A percentile compares a stretch with the other conserved stretches of the same genome.
phyloP scores from a whole-genome alignment of 2,113 vertebrate species.

The Alethe diademata region DNA sequence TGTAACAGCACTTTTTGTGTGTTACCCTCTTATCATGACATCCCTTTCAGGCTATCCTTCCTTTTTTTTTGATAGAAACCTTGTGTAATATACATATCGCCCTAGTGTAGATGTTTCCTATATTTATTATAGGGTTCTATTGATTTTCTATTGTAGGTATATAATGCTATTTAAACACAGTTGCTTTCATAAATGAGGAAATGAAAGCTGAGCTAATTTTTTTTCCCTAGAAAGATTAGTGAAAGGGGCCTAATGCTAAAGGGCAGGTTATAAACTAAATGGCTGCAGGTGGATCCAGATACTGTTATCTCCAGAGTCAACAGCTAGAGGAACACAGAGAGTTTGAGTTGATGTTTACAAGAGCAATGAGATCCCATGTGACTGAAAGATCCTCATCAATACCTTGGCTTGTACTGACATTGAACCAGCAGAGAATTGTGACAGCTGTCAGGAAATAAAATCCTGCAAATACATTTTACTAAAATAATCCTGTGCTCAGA shows the following conservation, averaged over 20 bases:
- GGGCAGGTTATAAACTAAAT: neutral
- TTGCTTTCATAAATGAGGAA: neutral
- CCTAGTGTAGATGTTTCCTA: neutral
- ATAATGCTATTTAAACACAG: neutral
- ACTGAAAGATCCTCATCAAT: neutral
- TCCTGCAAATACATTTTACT: neutral
- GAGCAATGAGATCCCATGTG: neutral
- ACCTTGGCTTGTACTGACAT: neutral
- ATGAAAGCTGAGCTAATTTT: neutral
- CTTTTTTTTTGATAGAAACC: neutral
- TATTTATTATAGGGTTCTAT: neutral
- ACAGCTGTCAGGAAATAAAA: conserved; percentile 1
- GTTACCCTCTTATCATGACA: neutral
- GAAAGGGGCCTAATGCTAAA: neutral
- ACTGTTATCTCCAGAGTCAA: conserved; percentile 50
- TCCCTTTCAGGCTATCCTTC: neutral
- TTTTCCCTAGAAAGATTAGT: neutral
- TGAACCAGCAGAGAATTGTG: neutral
- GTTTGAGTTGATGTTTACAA: neutral
- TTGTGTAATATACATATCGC: neutral
- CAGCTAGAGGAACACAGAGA: neutral
- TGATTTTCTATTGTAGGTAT: neutral
- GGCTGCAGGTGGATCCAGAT: neutral
- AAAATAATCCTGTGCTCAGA: neutral
- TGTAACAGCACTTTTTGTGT: neutral